Evolutionary conservation across 1,140 invertebrate genomes (phyloP).

Genomic region (Rhizoglyphus robini): DNA sequence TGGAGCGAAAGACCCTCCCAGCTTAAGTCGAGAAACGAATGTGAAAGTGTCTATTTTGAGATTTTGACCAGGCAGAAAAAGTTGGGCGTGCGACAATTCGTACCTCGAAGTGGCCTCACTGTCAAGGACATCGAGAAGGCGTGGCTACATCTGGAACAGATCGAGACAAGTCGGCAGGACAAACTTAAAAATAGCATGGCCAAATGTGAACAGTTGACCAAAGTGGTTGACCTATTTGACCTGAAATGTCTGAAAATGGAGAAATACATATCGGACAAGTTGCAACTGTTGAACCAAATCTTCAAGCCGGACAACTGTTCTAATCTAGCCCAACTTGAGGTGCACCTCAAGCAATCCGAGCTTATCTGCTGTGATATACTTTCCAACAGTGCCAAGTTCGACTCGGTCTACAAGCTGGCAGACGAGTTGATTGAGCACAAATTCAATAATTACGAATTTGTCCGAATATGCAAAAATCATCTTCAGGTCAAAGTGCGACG

Average conservation of each 20-base stretch:
- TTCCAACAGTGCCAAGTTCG: background rate
- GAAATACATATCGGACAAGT: background rate
- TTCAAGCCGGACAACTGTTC: background rate
- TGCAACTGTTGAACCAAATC: background rate
- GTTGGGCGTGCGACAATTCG: background rate
- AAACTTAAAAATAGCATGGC: background rate
- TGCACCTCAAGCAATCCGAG: background rate
- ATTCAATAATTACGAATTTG: background rate
- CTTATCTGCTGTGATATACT: background rate
- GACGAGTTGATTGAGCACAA: conserved; percentile 6
- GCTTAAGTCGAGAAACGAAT: background rate
- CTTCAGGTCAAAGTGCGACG: background rate
- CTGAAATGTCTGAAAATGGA: background rate
- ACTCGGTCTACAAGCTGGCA: background rate
- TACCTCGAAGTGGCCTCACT: background rate
- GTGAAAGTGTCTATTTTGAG: background rate
- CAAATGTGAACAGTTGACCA: background rate
- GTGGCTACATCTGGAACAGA: background rate
- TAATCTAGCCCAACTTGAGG: background rate
- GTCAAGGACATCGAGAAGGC: conserved; percentile 1
- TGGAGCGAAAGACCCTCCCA: background rate
- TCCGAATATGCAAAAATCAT: background rate
- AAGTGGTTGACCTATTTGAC: background rate
- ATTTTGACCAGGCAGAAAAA: conserved; percentile 1
- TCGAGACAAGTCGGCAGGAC: background rate